These are phyloP conservation scores for zebrafish (Danio rerio) DNA, from an alignment of 2,113 vertebrate species.

Conservation along the genomic window GRCz12tu NC_133177.1:4847501-4848000, in stretches of 20 bases:
- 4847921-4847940: no score
- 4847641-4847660: slow-evolving; percentile 53
- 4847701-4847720: slow-evolving; percentile 68
- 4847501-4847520: background rate
- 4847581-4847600: background rate
- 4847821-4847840: slow-evolving; percentile 84
- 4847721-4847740: slow-evolving; percentile 53
- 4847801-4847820: slow-evolving; percentile 74
- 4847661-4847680: slow-evolving; percentile 40
- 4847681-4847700: slow-evolving; percentile 59
- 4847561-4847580: slow-evolving; percentile 14
- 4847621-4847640: slow-evolving; percentile 62
- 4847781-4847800: slow-evolving; percentile 58
- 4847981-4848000: no score
- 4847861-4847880: background rate
- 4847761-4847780: slow-evolving; percentile 71
- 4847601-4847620: slow-evolving; percentile 59
- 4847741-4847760: slow-evolving; percentile 60
- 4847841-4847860: slow-evolving; percentile 27
- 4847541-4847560: slow-evolving; percentile 15
- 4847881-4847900: no score
- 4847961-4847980: no score
- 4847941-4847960: no score
- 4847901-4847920: no score
- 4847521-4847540: background rate